Conservation (phyloP, 2,888 invertebrate genomes). For the Malthinus seriepunctatus region DNA sequence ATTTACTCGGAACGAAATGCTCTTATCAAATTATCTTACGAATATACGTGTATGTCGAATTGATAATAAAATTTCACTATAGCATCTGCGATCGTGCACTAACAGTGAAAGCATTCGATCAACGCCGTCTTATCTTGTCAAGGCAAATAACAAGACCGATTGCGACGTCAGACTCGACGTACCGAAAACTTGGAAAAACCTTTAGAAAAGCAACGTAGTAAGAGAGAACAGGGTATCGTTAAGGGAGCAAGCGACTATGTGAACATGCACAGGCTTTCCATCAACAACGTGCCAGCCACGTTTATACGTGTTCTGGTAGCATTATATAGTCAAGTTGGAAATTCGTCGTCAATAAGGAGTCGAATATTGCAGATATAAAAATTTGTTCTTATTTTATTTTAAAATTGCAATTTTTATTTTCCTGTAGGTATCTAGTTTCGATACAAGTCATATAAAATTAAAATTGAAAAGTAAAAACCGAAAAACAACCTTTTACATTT, state of each 20-base stretch:
- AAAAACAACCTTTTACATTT: too few species aligned
- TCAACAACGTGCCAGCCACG: conserved; percentile 37
- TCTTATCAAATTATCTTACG: conserved; percentile 16
- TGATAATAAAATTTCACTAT: conserved; percentile 24
- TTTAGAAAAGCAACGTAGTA: conserved; percentile 20
- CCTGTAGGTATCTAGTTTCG: neutral
- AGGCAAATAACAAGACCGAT: conserved; percentile 39
- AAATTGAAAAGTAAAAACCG: too few species aligned
- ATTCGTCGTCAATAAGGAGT: conserved; percentile 19
- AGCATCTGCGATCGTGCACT: conserved; percentile 19
- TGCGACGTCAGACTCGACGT: conserved; percentile 33
- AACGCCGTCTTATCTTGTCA: conserved; percentile 38
- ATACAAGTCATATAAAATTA: too few species aligned
- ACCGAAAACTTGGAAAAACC: conserved; percentile 28
- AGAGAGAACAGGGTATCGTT: conserved; percentile 34
- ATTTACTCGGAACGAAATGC: conserved; percentile 2
- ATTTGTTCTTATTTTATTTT: neutral
- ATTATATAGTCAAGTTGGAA: conserved; percentile 24
- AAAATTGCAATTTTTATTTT: neutral
- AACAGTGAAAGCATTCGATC: conserved; percentile 34
- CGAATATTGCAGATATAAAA: conserved; percentile 3
- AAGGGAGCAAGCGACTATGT: conserved; percentile 28
- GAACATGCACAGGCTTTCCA: conserved; percentile 41
- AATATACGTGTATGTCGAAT: conserved; percentile 17
- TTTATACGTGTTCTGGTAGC: conserved; percentile 38